These are phyloP conservation scores for Drosophila merina DNA, from an alignment of 2,888 invertebrate species.

Conservation along the genomic window DNA sequence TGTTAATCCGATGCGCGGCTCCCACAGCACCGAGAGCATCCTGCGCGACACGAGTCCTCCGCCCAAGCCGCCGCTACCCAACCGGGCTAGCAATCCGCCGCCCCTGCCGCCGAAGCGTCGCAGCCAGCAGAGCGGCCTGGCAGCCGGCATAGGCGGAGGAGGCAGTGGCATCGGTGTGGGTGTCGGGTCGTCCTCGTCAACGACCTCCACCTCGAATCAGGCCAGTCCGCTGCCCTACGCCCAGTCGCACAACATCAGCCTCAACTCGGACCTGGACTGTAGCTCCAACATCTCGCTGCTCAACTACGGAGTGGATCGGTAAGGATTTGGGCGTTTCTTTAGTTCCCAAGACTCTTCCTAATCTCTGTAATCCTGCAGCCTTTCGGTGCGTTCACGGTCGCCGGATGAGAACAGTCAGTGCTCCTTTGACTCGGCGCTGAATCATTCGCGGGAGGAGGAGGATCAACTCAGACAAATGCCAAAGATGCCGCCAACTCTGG, in stretches of 20 bases:
- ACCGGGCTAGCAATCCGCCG: slow-evolving; percentile 89
- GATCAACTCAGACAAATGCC: slow-evolving; percentile 84
- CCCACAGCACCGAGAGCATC: slow-evolving; percentile 93
- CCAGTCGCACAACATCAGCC: slow-evolving; percentile 81
- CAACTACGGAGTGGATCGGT: slow-evolving; percentile 88
- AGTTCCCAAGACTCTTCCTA: neutral
- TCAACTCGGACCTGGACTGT: slow-evolving; percentile 81
- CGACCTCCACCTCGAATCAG: slow-evolving; percentile 46
- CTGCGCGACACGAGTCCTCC: slow-evolving; percentile 90
- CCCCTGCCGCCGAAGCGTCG: slow-evolving; percentile 91
- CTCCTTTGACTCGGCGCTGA: slow-evolving; percentile 94
- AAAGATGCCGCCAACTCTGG: slow-evolving; percentile 47
- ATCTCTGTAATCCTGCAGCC: slow-evolving; percentile 64
- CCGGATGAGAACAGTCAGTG: slow-evolving; percentile 89
- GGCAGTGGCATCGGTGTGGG: neutral
- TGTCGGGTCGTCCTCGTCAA: slow-evolving; percentile 31
- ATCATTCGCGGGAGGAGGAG: slow-evolving; percentile 93
- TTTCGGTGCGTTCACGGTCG: slow-evolving; percentile 90
- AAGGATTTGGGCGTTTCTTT: neutral
- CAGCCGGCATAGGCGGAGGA: too few species aligned
- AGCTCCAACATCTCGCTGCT: slow-evolving; percentile 85
- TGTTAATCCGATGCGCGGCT: slow-evolving; percentile 88
- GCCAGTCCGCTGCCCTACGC: slow-evolving; percentile 81
- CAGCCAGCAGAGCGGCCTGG: slow-evolving; percentile 78
- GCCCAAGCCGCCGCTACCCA: slow-evolving; percentile 95